Evolutionary conservation across 2,113 vertebrate genomes (phyloP).

Genomic region (Gorsachius goisagi): DNA sequence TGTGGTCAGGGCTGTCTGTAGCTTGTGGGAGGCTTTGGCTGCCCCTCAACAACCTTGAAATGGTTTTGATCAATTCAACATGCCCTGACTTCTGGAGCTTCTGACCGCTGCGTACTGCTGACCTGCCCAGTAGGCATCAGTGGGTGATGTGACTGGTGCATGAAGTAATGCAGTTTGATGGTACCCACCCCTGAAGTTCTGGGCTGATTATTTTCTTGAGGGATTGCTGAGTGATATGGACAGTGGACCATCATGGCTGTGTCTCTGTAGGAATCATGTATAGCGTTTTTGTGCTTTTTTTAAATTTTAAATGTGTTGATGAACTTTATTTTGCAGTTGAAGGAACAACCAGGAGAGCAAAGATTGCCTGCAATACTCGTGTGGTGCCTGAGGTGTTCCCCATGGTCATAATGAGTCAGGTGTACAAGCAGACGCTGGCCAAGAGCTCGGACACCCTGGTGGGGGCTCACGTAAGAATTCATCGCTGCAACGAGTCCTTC

Average conservation of each 20-base stretch:
- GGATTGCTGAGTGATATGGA: background rate
- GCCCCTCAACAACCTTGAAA: background rate
- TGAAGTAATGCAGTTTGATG: background rate
- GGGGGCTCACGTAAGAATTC: constrained; percentile 87
- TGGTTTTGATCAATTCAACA: background rate
- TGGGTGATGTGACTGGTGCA: background rate
- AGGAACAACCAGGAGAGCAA: constrained; percentile 87
- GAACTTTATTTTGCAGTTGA: constrained; percentile 79
- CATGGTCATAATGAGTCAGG: constrained; percentile 92
- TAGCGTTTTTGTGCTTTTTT: background rate
- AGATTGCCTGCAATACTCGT: constrained; percentile 84
- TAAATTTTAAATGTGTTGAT: background rate
- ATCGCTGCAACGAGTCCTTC: constrained; percentile 89
- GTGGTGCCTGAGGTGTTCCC: constrained; percentile 81
- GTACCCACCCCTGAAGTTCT: fast-evolving
- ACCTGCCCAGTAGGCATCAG: background rate
- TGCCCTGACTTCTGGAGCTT: background rate
- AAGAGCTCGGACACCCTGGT: constrained; percentile 91
- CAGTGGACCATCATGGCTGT: background rate
- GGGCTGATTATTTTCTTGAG: background rate
- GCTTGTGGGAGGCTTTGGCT: background rate
- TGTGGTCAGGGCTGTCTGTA: background rate
- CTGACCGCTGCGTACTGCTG: fast-evolving
- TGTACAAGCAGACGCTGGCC: constrained; percentile 92
- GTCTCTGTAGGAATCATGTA: background rate